Conservation (phyloP, 2,797 vertebrate species). For the Spinus olivaceus region DNA sequence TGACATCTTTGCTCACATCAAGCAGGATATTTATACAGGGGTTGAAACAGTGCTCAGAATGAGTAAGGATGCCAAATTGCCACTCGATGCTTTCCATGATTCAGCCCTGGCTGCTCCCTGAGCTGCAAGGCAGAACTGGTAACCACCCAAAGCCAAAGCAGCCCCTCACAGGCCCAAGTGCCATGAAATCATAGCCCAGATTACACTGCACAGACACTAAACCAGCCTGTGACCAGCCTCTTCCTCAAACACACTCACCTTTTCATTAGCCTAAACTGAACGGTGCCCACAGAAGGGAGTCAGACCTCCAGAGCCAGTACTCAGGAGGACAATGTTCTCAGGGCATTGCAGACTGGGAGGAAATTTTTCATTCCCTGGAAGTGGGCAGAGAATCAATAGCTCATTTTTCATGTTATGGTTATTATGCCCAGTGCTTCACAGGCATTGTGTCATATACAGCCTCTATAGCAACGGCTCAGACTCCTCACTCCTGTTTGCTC, state of each 20-base stretch:
- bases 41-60: neutral
- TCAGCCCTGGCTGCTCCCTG: neutral
- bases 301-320: neutral
- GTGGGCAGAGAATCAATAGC: constrained; percentile 41
- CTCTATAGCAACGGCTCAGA: neutral
- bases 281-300: neutral
- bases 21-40: neutral
- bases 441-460: neutral
- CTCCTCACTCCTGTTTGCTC: constrained; percentile 7
- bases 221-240: neutral
- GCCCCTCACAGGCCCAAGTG: neutral
- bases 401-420: constrained; percentile 43
- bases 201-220: neutral
- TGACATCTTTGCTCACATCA: neutral
- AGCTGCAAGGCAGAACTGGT: neutral
- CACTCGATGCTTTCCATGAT: neutral
- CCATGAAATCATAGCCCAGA: neutral
- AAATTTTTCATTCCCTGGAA: constrained; percentile 39
- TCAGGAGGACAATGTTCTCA: neutral
- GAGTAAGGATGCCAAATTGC: constrained; percentile 1
- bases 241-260: neutral
- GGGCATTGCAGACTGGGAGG: neutral
- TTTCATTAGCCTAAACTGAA: neutral
- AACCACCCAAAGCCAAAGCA: neutral
- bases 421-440: constrained; percentile 9